Percentiles rank a stretch among this genome's conserved stretches.
Conservation (phyloP, 1,140 invertebrate genomes). For the Eupeodes corollae region DNA sequence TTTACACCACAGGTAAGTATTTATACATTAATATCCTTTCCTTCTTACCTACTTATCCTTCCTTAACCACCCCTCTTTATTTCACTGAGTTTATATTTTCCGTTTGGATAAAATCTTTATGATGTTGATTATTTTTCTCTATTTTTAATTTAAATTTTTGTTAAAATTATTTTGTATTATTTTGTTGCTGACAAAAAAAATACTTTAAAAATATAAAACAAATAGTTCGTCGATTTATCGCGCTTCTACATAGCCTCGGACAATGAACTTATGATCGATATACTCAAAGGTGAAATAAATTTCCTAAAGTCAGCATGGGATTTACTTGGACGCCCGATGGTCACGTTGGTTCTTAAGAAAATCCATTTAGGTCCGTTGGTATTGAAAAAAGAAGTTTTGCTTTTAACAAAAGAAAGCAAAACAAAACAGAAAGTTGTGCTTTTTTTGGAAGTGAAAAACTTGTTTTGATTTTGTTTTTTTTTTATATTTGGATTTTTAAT, state of each 20-base stretch:
- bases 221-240: slow-evolving; percentile 88
- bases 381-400: neutral
- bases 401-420: too few species aligned
- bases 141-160: slow-evolving; percentile 5
- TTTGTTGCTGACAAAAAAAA: slow-evolving; percentile 12
- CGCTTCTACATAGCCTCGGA: slow-evolving; percentile 95
- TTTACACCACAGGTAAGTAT: slow-evolving; percentile 91
- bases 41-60: slow-evolving; percentile 4
- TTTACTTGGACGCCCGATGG: slow-evolving; percentile 79
- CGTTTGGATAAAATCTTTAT: slow-evolving; percentile 21
- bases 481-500: too few species aligned
- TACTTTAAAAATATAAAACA: slow-evolving; percentile 16
- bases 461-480: too few species aligned
- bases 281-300: slow-evolving; percentile 91
- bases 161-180: slow-evolving; percentile 21
- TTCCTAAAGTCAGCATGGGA: slow-evolving; percentile 94
- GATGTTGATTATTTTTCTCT: slow-evolving; percentile 13
- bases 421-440: too few species aligned
- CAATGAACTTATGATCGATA: slow-evolving; percentile 93
- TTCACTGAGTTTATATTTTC: slow-evolving; percentile 4
- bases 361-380: slow-evolving; percentile 77
- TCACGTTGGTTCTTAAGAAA: slow-evolving; percentile 78
- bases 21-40: slow-evolving; percentile 5
- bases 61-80: neutral
- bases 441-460: neutral